Base-by-base conservation (phyloP, 2,888 invertebrate species). In the Mythimna vitellina region DNA sequence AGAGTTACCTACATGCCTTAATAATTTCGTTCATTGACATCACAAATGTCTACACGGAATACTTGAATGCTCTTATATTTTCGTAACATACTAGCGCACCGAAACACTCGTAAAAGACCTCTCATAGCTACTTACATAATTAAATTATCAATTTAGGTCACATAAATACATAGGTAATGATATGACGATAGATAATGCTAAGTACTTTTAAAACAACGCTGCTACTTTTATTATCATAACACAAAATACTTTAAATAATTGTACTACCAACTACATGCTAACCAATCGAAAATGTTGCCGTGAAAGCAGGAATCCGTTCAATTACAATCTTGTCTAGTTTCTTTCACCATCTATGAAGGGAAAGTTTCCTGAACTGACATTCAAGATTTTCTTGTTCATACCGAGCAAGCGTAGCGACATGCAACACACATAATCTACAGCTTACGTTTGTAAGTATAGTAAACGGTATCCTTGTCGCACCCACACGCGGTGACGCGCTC, bases 401-500 rank as follows among this genome's bases (percentile, higher is more conserved):
- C 74, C 72, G 70, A 74, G 64, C 72, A 66, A 85, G 73, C 86
- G 76, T 81, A 71, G 77, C 80, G 69, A 73, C 80, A 86, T 80
- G 79, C 78, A 72, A 81, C 72, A 63, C 76, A 80, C 74, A 73
- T 79, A 81, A 85, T 81, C 82, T 73, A 73, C 73, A 69, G 76
- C 70, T 81, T 81, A 86, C 80, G 77, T 81, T 78, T 76, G 73
- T 83, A 79, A 81, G 69, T 80, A 71, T 75, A 78, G 86, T 81
- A 78, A 85, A 81, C 84, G 86, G 73, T 86, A 87, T 90, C 90
- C 88, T 89, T 88, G 86, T 90, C 89, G 83, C 91, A 88, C 90
- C 89, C 89, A 88, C 87, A 82, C 87, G 75, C 73, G 68, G 82
- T 84, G 86, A 86, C 88, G 86, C 85, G 84, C 65, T 65, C 81